Conservation (phyloP, 2,888 invertebrate genomes). For the Elysia crispata region DNA sequence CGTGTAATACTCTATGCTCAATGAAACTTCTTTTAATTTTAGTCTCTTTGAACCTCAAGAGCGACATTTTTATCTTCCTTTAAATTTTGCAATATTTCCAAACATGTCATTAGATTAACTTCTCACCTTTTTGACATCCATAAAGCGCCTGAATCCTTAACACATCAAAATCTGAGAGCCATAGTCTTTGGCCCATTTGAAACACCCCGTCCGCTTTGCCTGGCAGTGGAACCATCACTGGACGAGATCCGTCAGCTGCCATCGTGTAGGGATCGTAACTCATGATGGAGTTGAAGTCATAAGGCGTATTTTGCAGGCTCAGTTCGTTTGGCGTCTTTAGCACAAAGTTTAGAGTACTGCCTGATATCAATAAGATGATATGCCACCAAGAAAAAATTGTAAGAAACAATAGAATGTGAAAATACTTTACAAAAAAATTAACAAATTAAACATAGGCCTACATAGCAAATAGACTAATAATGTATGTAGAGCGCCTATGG, state of each 20-base stretch:
- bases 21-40: too few species aligned
- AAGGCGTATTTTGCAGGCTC: slow-evolving; percentile 81
- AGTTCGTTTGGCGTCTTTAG: slow-evolving; percentile 76
- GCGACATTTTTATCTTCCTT: too few species aligned
- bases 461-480: too few species aligned
- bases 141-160: slow-evolving; percentile 12
- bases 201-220: slow-evolving; percentile 41
- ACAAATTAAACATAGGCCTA: too few species aligned
- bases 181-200: slow-evolving; percentile 78
- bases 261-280: slow-evolving; percentile 83
- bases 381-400: too few species aligned
- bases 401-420: too few species aligned
- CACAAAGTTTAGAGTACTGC: slow-evolving; percentile 79
- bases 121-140: slow-evolving; percentile 26
- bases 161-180: slow-evolving; percentile 5
- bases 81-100: too few species aligned
- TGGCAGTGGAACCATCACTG: slow-evolving; percentile 75
- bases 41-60: too few species aligned
- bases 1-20: too few species aligned
- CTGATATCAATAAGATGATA: slow-evolving; percentile 71
- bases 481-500: too few species aligned
- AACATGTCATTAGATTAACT: too few species aligned
- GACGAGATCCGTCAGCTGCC: slow-evolving; percentile 67
- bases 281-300: slow-evolving; percentile 88
- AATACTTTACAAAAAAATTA: too few species aligned